Conservation (phyloP, 2,888 invertebrate genomes). For the Camptogramma bilineatum region DNA sequence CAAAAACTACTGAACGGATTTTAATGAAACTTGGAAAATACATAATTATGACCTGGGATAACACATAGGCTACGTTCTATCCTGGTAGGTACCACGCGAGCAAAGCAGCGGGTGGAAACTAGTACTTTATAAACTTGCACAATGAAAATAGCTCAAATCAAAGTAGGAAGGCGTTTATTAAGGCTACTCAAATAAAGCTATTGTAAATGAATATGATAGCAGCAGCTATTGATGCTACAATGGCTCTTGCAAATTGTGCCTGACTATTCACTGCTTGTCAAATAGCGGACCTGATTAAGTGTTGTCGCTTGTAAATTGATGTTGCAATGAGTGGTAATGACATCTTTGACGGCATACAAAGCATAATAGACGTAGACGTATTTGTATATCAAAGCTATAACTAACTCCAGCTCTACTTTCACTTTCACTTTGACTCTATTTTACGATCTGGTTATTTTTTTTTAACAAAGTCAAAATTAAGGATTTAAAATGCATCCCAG, state of each 20-base stretch:
- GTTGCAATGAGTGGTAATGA: conserved; percentile 32
- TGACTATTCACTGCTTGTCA: conserved; percentile 36
- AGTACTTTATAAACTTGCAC: not conserved
- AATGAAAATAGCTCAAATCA: not conserved
- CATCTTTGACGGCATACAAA: conserved; percentile 5
- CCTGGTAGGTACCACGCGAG: no score
- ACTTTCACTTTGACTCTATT: no score
- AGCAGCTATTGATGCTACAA: conserved; percentile 14
- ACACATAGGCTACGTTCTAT: no score
- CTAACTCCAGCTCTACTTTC: no score
- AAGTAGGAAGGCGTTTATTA: conserved; percentile 9
- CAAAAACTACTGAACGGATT: no score
- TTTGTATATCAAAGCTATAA: no score
- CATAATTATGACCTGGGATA: no score
- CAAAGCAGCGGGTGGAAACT: not conserved
- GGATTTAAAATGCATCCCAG: no score
- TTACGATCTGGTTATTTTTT: no score
- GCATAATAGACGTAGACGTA: not conserved
- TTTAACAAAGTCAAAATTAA: no score
- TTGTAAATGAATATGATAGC: conserved; percentile 29
- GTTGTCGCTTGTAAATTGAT: conserved; percentile 39
- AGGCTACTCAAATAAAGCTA: conserved; percentile 16
- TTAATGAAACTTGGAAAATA: no score
- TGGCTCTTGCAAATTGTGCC: conserved; percentile 30
- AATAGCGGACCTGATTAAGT: conserved; percentile 34